phyloP scores from a whole-genome alignment of 1,140 invertebrate genomes.

The Trinorchestia longiramus region DNA sequence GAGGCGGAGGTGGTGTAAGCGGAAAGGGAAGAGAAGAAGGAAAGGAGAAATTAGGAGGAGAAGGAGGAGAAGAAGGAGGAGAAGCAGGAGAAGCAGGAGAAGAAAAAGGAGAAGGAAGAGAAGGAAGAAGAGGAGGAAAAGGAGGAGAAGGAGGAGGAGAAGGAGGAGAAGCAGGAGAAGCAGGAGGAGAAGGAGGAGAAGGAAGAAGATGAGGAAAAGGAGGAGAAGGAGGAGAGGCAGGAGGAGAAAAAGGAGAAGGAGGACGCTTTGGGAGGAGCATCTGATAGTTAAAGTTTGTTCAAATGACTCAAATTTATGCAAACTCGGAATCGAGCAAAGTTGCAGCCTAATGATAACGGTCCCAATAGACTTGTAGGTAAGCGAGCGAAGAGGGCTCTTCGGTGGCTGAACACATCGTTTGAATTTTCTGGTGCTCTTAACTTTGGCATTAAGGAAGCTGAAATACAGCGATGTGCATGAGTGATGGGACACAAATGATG shows the following conservation, averaged over 20 bases:
- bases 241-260: background rate
- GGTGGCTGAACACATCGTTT: background rate
- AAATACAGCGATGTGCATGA: background rate
- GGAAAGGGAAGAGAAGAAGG: too few species aligned
- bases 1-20: too few species aligned
- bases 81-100: too few species aligned
- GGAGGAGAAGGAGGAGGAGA: too few species aligned
- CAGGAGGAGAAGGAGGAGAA: too few species aligned
- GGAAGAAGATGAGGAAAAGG: too few species aligned
- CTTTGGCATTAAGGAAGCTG: background rate
- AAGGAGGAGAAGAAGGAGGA: too few species aligned
- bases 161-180: too few species aligned
- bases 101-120: too few species aligned
- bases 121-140: too few species aligned
- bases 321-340: background rate
- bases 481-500: background rate
- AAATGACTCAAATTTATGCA: slow-evolving; percentile 21
- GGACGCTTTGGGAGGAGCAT: background rate
- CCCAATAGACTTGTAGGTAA: background rate
- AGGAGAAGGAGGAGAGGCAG: too few species aligned
- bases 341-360: background rate
- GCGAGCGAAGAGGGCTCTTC: background rate
- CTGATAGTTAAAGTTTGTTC: background rate
- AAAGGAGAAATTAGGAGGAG: background rate
- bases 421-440: background rate